phyloP scores from a whole-genome alignment of 2,888 invertebrate species.

The Neria commutata region DNA sequence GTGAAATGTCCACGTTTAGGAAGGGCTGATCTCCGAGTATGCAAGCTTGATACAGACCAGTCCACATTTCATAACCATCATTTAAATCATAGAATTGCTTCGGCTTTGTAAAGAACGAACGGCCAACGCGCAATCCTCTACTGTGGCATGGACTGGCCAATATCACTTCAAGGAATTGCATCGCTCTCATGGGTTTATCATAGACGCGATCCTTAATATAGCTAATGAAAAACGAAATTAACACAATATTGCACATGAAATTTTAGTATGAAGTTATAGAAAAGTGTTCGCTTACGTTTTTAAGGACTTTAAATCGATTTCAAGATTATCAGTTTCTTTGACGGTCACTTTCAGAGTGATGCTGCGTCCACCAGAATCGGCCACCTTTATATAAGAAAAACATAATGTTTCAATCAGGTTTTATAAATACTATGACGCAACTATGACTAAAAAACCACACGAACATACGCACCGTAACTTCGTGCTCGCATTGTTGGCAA shows the following conservation, averaged over 20 bases:
- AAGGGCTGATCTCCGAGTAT: conserved; percentile 86
- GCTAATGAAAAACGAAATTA: conserved; percentile 33
- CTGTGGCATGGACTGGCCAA: conserved; percentile 64
- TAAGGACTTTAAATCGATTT: conserved; percentile 48
- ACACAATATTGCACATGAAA: neutral
- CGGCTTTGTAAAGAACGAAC: conserved; percentile 77
- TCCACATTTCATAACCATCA: conserved; percentile 88
- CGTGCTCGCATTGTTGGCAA: conserved; percentile 19
- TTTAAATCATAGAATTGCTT: conserved; percentile 64
- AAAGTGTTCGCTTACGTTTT: conserved; percentile 38
- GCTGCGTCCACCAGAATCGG: conserved; percentile 36
- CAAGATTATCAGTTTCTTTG: conserved; percentile 43
- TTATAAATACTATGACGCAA: neutral
- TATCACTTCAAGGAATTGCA: conserved; percentile 72
- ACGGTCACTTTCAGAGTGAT: conserved; percentile 44
- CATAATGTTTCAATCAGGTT: too few species aligned
- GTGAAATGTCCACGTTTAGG: conserved; percentile 89
- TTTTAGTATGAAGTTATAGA: neutral
- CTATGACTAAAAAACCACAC: too few species aligned
- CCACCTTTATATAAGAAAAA: conserved; percentile 35
- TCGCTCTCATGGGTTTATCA: conserved; percentile 60
- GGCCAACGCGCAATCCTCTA: conserved; percentile 52
- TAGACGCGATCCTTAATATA: conserved; percentile 50
- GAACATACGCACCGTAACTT: conserved; percentile 45
- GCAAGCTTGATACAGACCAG: conserved; percentile 91